Percentiles rank a stretch among this genome's conserved stretches.
phyloP scores from a whole-genome alignment of 2,797 vertebrate genomes.

The Nannoperca australis region DNA sequence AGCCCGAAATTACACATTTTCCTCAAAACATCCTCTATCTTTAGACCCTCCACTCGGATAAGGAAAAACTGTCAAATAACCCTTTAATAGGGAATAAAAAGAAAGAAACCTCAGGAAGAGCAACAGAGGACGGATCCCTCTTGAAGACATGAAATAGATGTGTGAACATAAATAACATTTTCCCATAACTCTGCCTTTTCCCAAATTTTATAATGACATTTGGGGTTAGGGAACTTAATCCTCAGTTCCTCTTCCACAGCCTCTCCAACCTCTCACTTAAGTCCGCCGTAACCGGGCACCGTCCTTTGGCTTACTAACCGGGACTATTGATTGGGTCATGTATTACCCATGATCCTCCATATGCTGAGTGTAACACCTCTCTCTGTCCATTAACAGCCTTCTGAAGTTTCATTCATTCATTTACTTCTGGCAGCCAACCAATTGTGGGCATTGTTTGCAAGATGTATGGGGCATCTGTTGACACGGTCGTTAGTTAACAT shows the following conservation, averaged over 20 bases:
- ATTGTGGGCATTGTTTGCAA: conserved; percentile 77
- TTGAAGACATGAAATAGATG: neutral
- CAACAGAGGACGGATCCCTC: neutral
- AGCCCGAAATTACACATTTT: neutral
- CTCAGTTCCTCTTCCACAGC: conserved; percentile 50
- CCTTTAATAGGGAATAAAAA: neutral
- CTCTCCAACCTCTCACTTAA: conserved; percentile 47
- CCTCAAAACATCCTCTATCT: neutral
- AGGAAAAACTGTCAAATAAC: neutral
- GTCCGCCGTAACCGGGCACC: conserved; percentile 75
- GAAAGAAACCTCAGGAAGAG: neutral
- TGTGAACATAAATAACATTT: neutral
- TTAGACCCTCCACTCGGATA: neutral
- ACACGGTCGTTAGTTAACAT: conserved; percentile 79
- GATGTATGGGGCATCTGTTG: conserved; percentile 81
- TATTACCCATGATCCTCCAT: conserved; percentile 79
- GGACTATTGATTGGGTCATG: conserved; percentile 80
- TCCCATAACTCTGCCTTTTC: conserved; percentile 13
- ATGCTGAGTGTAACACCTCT: conserved; percentile 82
- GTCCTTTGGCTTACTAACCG: conserved; percentile 67
- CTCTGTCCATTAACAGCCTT: conserved; percentile 78
- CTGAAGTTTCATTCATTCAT: conserved; percentile 81
- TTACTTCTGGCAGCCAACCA: conserved; percentile 77
- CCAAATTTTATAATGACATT: conserved; percentile 25
- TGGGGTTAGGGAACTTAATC: conserved; percentile 45